These are phyloP conservation scores for Enteromius argenteus DNA, from an alignment of 2,797 vertebrate species.

Conservation along the genomic window DNA sequence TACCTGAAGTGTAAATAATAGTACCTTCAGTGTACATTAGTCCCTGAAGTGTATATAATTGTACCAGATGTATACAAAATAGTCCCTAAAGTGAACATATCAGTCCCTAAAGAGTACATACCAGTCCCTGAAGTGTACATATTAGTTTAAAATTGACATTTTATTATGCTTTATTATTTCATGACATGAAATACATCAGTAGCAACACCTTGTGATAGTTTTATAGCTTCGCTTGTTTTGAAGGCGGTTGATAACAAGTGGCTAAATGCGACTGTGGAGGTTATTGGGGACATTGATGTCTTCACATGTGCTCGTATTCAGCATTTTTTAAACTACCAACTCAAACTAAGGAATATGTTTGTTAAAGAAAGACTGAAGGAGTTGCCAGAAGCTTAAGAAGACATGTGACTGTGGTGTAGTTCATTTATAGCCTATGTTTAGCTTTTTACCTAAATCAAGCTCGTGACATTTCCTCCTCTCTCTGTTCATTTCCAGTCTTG, in stretches of 20 bases:
- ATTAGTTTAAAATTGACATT: not conserved
- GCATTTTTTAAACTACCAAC: not conserved
- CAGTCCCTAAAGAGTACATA: too few relatives aligned
- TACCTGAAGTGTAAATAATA: not conserved
- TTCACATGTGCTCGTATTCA: too few relatives aligned
- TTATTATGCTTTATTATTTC: too few relatives aligned
- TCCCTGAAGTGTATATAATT: too few relatives aligned
- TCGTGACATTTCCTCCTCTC: too few relatives aligned
- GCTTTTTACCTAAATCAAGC: not conserved
- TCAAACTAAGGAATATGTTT: not conserved
- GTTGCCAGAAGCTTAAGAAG: not conserved
- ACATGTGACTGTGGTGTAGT: not conserved
- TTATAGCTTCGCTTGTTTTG: not conserved
- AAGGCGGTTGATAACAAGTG: too few relatives aligned
- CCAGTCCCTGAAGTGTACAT: not conserved
- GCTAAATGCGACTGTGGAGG: not conserved
- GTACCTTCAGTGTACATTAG: too few relatives aligned
- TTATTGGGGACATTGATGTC: not conserved
- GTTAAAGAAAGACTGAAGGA: not conserved
- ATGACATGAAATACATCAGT: too few relatives aligned
- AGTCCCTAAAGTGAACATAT: too few relatives aligned
- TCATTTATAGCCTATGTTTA: not conserved
- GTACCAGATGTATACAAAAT: too few relatives aligned
- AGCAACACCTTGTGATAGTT: too few relatives aligned
- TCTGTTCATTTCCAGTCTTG: not conserved